These are phyloP conservation scores for Ditylenchus dipsaci DNA, from an alignment of 1,140 invertebrate species.

Conservation along the genomic window DNA sequence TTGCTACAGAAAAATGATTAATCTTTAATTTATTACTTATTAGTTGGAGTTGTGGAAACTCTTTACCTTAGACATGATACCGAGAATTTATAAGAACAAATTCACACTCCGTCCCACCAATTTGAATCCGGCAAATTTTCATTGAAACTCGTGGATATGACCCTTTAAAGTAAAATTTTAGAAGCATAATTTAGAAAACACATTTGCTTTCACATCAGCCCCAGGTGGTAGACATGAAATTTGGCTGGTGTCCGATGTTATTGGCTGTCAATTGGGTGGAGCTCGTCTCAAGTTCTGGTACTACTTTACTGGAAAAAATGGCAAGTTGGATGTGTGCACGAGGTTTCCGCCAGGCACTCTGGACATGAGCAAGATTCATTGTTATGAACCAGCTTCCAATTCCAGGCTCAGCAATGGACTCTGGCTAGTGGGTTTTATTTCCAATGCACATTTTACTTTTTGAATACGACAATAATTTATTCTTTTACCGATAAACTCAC, in stretches of 20 bases:
- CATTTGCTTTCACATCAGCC: constrained; percentile 6
- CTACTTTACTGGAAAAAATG: background rate
- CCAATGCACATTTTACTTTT: too few species aligned
- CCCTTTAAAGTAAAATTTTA: too few species aligned
- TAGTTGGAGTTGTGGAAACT: too few species aligned
- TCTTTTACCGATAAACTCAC: too few species aligned
- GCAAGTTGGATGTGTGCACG: constrained; percentile 12
- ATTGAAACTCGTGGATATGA: too few species aligned
- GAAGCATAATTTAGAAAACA: constrained; percentile 23
- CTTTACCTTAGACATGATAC: too few species aligned
- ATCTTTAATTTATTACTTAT: too few species aligned
- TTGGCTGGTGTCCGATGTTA: constrained; percentile 16
- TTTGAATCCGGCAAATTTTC: too few species aligned
- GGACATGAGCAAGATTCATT: constrained; percentile 2
- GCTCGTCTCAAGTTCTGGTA: constrained; percentile 21
- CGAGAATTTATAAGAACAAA: too few species aligned
- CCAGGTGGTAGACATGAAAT: constrained; percentile 23
- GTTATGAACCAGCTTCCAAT: constrained; percentile 6
- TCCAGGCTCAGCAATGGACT: constrained; percentile 21
- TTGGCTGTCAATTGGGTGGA: constrained; percentile 27
- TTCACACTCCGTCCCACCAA: too few species aligned
- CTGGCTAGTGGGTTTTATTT: background rate
- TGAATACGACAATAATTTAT: too few species aligned
- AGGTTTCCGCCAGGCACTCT: constrained; percentile 14
- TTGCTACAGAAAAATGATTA: too few species aligned